Conservation (phyloP, 2,113 vertebrate genomes). For the Bombycilla garrulus region DNA sequence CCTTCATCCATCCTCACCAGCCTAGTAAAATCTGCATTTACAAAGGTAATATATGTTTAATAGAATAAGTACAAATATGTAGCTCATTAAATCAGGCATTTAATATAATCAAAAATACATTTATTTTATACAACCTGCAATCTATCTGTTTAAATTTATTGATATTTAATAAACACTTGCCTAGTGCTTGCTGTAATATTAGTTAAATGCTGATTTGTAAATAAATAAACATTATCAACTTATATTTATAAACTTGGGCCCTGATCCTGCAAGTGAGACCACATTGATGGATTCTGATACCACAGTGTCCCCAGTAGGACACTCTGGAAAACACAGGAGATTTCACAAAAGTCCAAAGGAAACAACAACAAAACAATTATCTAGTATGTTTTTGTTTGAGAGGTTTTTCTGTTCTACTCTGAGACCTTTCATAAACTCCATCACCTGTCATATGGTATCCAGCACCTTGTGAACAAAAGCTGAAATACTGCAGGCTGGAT, state of each 20-base stretch:
- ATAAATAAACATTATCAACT: conserved; percentile 61
- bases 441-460: too few relatives aligned
- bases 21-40: background rate
- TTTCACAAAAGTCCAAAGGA: background rate
- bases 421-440: background rate
- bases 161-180: conserved; percentile 65
- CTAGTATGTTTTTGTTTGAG: accelerated
- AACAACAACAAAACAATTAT: background rate
- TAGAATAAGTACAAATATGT: conserved; percentile 32
- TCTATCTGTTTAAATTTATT: conserved; percentile 69
- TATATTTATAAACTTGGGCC: background rate
- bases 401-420: background rate
- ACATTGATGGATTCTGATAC: background rate
- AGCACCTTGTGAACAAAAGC: accelerated
- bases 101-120: conserved; percentile 59
- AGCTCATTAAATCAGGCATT: conserved; percentile 56
- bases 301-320: background rate
- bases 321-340: background rate
- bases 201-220: conserved; percentile 65
- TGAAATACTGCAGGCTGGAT: background rate
- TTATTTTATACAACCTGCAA: conserved; percentile 59
- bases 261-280: background rate
- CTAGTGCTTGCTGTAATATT: conserved; percentile 53
- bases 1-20: background rate
- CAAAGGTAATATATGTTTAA: conserved; percentile 13